phyloP scores from a whole-genome alignment of 30 jellyfish, hydroid and myxozoan species.

The Nemopilema nomurai region DNA sequence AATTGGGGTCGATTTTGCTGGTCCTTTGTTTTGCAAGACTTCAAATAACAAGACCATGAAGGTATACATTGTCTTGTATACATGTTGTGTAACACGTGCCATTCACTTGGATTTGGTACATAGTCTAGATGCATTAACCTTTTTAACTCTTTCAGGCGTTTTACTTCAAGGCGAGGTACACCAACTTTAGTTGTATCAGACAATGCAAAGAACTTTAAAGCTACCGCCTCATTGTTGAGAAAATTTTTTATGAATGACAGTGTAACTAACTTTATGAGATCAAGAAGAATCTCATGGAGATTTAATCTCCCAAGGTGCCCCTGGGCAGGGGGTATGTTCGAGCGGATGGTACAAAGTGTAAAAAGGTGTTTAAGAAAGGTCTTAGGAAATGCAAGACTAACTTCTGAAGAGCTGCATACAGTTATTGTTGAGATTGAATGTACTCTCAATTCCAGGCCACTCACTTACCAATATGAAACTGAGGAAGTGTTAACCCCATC shows the following conservation, averaged over 20 bases:
- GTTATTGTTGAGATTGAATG: conserved; percentile 30
- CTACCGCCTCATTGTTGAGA: background rate
- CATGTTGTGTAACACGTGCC: conserved; percentile 38
- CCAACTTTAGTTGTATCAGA: conserved; percentile 18
- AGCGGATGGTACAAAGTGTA: conserved; percentile 7
- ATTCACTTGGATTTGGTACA: conserved; percentile 19
- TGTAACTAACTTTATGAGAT: conserved; percentile 3
- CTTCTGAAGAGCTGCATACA: conserved; percentile 4
- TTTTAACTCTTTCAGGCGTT: conserved; percentile 22
- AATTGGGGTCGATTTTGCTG: conserved; percentile 38
- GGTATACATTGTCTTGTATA: conserved; percentile 1
- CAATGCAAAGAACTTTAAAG: conserved; percentile 18
- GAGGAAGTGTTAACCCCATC: conserved; percentile 37
- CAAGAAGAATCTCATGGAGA: conserved; percentile 13
- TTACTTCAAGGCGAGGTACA: conserved; percentile 12
- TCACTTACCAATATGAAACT: conserved; percentile 33
- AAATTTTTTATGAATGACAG: background rate
- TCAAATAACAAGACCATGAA: conserved; percentile 1
- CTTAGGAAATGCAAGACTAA: conserved; percentile 4
- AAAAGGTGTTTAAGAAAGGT: conserved; percentile 10
- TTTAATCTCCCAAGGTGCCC: conserved; percentile 10
- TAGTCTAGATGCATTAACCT: background rate
- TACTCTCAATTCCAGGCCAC: conserved; percentile 10
- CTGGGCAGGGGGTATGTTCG: conserved; percentile 26
- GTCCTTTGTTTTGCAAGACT: conserved; percentile 12